These are phyloP conservation scores for Bombus impatiens DNA, from an alignment of 1,140 invertebrate genomes.

Conservation along the genomic window DNA sequence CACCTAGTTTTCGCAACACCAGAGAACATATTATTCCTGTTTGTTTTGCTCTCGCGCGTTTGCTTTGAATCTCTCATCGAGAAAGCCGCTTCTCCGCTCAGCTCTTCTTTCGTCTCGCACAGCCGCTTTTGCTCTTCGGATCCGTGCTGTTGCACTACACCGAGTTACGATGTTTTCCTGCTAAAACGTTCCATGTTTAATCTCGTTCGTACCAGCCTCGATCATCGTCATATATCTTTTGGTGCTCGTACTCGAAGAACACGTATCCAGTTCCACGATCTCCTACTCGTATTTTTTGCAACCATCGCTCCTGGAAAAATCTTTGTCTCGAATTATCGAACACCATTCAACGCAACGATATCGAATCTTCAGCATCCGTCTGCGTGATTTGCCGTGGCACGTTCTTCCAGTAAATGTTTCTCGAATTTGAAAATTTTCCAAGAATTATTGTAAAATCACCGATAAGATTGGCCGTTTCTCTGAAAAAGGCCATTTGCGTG, in stretches of 20 bases:
- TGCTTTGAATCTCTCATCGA: slow-evolving; percentile 10
- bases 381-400: neutral
- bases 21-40: neutral
- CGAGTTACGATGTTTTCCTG: neutral
- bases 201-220: neutral
- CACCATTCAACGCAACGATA: neutral
- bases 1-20: neutral
- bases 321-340: neutral
- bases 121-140: slow-evolving; percentile 2
- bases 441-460: too few species aligned
- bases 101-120: neutral
- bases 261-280: neutral
- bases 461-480: neutral
- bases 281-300: neutral
- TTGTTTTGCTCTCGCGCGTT: neutral
- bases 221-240: neutral
- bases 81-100: neutral
- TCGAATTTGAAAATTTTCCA: neutral
- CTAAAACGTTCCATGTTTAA: neutral
- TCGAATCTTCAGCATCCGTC: neutral
- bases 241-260: neutral
- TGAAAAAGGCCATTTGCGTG: neutral
- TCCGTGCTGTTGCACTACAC: neutral
- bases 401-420: neutral
- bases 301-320: too few species aligned